Percentiles rank a stretch among this genome's conserved stretches.
Conservation (phyloP, 2,888 invertebrate genomes). For the Carpatolechia fugitivella region DNA sequence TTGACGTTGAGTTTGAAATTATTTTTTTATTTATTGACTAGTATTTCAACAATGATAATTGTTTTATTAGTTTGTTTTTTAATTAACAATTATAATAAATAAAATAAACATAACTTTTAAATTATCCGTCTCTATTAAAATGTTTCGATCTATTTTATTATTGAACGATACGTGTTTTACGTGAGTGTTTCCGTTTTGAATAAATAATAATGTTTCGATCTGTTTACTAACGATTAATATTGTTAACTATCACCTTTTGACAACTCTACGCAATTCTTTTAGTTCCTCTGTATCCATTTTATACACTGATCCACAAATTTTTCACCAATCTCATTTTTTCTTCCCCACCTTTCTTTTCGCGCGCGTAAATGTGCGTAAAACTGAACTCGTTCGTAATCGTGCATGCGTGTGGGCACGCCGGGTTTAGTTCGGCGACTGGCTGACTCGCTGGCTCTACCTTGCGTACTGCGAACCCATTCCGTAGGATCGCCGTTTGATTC, state of each 20-base stretch:
- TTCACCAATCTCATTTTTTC: not conserved
- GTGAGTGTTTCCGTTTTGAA: too few relatives aligned
- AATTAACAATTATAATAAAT: not conserved
- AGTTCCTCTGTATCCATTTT: not conserved
- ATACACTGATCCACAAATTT: not conserved
- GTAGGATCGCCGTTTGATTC: slow-evolving; percentile 31
- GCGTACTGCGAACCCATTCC: slow-evolving; percentile 19
- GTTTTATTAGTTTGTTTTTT: not conserved
- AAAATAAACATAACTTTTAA: not conserved
- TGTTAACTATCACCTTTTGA: not conserved
- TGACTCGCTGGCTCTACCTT: slow-evolving; percentile 11
- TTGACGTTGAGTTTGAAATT: not conserved
- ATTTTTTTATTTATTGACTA: not conserved
- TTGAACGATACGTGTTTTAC: too few relatives aligned
- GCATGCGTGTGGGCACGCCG: slow-evolving; percentile 22
- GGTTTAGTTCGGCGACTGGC: slow-evolving; percentile 46
- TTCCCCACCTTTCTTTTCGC: not conserved
- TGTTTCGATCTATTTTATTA: too few relatives aligned
- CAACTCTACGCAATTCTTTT: not conserved
- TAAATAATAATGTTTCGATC: too few relatives aligned
- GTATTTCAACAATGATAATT: not conserved
- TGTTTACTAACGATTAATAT: too few relatives aligned
- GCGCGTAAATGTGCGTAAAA: not conserved
- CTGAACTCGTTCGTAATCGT: not conserved
- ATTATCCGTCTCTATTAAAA: too few relatives aligned